Percentiles rank a stretch among this genome's conserved stretches.
Conservation (phyloP, 2,888 invertebrate genomes). For the Epinotia bilunana region DNA sequence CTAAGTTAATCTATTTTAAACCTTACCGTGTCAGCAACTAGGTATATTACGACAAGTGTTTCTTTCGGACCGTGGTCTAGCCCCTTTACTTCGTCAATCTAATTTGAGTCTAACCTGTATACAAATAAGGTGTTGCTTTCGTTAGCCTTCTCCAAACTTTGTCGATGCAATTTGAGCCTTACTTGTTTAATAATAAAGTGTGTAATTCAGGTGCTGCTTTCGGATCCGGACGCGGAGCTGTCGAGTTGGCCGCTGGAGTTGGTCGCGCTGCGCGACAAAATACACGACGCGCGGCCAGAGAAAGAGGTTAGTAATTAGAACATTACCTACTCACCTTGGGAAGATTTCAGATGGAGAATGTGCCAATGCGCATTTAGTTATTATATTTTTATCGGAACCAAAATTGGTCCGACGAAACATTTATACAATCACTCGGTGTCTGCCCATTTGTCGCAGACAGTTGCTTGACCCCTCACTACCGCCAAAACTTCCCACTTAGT, state of each 20-base stretch:
- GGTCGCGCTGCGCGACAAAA: slow-evolving; percentile 88
- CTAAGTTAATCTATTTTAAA: not conserved
- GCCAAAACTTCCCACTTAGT: too few relatives aligned
- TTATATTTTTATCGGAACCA: too few relatives aligned
- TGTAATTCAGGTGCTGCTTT: slow-evolving; percentile 85
- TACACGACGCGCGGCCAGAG: slow-evolving; percentile 86
- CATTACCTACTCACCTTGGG: too few relatives aligned
- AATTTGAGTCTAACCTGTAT: not conserved
- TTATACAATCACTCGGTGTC: too few relatives aligned
- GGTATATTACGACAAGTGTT: slow-evolving; percentile 38
- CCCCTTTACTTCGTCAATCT: not conserved
- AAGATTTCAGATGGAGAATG: too few relatives aligned
- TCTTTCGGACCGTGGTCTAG: not conserved
- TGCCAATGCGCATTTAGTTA: too few relatives aligned
- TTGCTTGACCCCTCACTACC: too few relatives aligned
- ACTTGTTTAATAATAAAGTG: not conserved
- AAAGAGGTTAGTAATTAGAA: slow-evolving; percentile 81
- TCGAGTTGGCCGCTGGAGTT: slow-evolving; percentile 91
- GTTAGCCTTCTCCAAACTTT: not conserved
- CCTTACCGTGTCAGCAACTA: not conserved
- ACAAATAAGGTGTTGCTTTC: not conserved
- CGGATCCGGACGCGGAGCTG: slow-evolving; percentile 87
- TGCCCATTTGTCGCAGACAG: too few relatives aligned
- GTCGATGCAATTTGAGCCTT: not conserved
- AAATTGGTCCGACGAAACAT: too few relatives aligned